These are phyloP conservation scores for Danio albolineatus DNA, from an alignment of 2,797 vertebrate species.

Conservation along the genomic window DNA sequence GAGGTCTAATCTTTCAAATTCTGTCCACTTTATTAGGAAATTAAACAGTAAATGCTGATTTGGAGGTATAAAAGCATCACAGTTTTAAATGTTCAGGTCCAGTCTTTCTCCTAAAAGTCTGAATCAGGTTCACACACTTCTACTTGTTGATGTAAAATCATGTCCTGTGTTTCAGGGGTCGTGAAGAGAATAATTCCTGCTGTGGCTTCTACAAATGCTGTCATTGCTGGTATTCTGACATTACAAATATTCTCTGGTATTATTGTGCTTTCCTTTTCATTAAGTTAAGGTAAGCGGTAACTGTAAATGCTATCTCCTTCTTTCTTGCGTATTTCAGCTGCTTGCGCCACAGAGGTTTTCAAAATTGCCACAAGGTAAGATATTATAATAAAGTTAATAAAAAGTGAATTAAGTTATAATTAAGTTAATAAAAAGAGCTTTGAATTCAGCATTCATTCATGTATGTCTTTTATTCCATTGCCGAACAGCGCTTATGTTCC, in stretches of 20 bases:
- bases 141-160: no score
- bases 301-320: neutral
- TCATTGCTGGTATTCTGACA: conserved; percentile 86
- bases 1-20: no score
- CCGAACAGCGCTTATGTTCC: conserved; percentile 86
- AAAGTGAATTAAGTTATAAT: no score
- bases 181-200: conserved; percentile 94
- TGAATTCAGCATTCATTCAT: neutral
- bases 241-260: neutral
- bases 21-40: no score
- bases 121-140: no score
- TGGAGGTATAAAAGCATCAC: no score
- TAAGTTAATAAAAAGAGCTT: neutral
- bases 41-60: no score
- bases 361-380: conserved; percentile 93
- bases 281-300: neutral
- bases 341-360: conserved; percentile 92
- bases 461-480: neutral
- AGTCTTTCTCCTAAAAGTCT: no score
- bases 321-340: conserved; percentile 75
- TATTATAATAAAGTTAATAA: neutral
- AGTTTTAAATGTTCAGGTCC: no score
- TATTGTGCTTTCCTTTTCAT: neutral
- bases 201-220: conserved; percentile 93
- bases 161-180: conserved; percentile 80